These are phyloP conservation scores for Brenthis ino DNA, from an alignment of 2,888 invertebrate genomes.

Conservation along the genomic window DNA sequence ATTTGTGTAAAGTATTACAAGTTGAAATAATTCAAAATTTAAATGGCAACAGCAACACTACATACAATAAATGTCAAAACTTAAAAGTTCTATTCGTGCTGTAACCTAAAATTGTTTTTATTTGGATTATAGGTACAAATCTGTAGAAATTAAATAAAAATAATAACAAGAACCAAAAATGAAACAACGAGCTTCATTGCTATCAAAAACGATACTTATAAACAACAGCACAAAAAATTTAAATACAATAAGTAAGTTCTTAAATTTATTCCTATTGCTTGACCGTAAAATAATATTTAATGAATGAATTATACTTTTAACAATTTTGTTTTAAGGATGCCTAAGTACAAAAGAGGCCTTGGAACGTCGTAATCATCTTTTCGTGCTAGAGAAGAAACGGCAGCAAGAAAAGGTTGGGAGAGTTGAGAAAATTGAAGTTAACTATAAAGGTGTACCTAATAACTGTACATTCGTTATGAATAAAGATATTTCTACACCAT, in stretches of 20 bases:
- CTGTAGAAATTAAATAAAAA: constrained; percentile 17
- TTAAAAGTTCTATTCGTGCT: background rate
- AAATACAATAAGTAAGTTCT: constrained; percentile 51
- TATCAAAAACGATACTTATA: constrained; percentile 52
- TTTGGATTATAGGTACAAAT: background rate
- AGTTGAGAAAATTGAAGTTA: constrained; percentile 95
- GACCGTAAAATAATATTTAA: background rate
- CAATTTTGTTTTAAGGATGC: constrained; percentile 58
- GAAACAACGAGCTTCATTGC: constrained; percentile 56
- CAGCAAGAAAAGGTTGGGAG: constrained; percentile 89
- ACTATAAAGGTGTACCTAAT: constrained; percentile 88
- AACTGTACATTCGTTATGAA: constrained; percentile 93
- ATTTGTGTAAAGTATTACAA: too few species aligned
- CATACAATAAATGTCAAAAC: too few species aligned
- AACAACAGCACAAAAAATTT: constrained; percentile 47
- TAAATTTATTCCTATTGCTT: constrained; percentile 10
- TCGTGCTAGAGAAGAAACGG: constrained; percentile 88
- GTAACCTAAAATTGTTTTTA: constrained; percentile 5
- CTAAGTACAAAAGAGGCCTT: constrained; percentile 78
- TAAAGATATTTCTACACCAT: constrained; percentile 94
- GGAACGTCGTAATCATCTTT: constrained; percentile 86
- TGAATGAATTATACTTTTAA: background rate
- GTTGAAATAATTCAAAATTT: too few species aligned
- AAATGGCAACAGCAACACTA: too few species aligned
- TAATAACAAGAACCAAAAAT: constrained; percentile 55